Base-by-base conservation (phyloP, 2,888 invertebrate species). In the Himalopsyche japonica region DNA sequence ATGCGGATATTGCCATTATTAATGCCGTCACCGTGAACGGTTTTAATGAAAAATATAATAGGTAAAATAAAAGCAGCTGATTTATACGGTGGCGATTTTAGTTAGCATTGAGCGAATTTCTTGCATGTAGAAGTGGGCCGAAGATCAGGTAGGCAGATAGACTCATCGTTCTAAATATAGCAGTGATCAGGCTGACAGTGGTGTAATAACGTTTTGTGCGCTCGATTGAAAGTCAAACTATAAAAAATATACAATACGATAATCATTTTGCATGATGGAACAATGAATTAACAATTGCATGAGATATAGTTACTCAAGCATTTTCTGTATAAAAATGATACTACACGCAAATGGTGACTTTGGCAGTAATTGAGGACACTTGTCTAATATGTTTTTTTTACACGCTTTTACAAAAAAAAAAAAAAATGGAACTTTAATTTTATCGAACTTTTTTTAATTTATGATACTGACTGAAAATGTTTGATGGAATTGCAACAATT, bases 101-200 rank as follows among this genome's bases (percentile, higher is more conserved):
- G 24, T 27, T 47, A 43, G 34, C 43, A 57, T 57, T 57, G 57
- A 57, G 57, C 57, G 57, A 57, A 57, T 81, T 47, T 34, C 15
- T 76, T 70, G 34, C 15, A 18, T 32, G 43, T 77, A 82, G 5
- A 20, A 82, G 43, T 34, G 64, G 79, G 30, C 27, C 30, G n/a
- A 12, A 37, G 43, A 30, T n/a, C 24, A 82, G 64, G 82, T 82
- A 77, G 20, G 64, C 64, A 24, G 79, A 78, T 70, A 77, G 81
- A 20, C 79, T 86, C 86, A 84, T 82, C 84, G 86, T 82, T 86
- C 86, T 86, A 86, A 81, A 86, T 84, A 84, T 86, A 86, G 86
- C 79, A n/a, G 48, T 86, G 86, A 86, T 79, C 82, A 64, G 48
- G 37, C 83, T 7, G 57, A 57, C 57, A 24, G 57, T 20, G 57